Conservation (phyloP, 2,113 vertebrate genomes). For the Phasianus colchicus region DNA sequence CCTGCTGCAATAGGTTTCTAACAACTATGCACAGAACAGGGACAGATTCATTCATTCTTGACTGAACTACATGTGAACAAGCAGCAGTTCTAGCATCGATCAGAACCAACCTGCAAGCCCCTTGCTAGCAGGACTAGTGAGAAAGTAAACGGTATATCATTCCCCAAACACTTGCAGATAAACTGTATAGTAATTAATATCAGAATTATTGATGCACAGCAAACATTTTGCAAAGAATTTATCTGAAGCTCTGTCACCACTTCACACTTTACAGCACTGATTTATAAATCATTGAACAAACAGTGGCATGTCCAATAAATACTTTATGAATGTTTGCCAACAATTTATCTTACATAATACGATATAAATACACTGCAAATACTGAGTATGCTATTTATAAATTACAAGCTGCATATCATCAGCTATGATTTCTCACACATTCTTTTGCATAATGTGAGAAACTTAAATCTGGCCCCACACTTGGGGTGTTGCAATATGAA, state of each 20-base stretch:
- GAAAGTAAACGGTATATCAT: conserved; percentile 36
- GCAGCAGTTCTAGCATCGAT: background rate
- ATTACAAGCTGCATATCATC: background rate
- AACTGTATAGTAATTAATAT: conserved; percentile 73
- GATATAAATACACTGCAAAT: conserved; percentile 66
- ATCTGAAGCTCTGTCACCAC: conserved; percentile 56
- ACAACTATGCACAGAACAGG: too few species aligned
- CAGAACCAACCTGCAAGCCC: background rate
- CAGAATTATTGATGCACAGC: conserved; percentile 61
- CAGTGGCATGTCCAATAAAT: conserved; percentile 57
- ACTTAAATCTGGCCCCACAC: background rate
- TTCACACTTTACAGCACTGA: conserved; percentile 25
- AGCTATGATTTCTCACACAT: background rate
- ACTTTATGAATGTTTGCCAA: conserved; percentile 75
- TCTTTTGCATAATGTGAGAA: background rate
- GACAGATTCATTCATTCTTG: background rate
- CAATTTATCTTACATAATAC: conserved; percentile 68
- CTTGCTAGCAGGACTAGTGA: background rate
- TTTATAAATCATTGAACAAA: conserved; percentile 73
- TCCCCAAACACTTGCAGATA: conserved; percentile 42
- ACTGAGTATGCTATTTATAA: conserved; percentile 16
- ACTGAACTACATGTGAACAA: background rate
- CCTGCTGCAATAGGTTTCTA: accelerated
- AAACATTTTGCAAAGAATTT: conserved; percentile 74
- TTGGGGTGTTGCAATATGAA: background rate